These are phyloP conservation scores for Drosophila murphyi DNA, from an alignment of 1,140 invertebrate genomes.

Conservation along the genomic window DNA sequence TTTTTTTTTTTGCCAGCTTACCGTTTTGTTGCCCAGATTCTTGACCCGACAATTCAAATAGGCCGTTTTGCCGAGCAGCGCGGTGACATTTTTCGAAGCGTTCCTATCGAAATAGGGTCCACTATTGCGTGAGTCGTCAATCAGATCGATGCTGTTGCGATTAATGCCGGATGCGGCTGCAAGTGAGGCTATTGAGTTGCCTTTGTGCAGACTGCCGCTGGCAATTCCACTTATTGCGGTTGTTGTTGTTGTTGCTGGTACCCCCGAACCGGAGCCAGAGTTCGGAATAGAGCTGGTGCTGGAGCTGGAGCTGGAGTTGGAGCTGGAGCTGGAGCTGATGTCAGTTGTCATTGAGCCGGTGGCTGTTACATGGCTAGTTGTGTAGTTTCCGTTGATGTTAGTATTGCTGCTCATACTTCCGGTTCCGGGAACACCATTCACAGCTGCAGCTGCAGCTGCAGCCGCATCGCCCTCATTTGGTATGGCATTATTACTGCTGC, in stretches of 20 bases:
- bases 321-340: conserved; percentile 27
- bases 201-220: conserved; percentile 71
- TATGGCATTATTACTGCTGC: conserved; percentile 73
- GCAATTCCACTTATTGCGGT: conserved; percentile 57
- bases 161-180: conserved; percentile 52
- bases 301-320: background rate
- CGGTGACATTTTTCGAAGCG: conserved; percentile 87
- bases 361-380: conserved; percentile 53
- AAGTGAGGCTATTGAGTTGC: conserved; percentile 56
- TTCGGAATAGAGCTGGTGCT: conserved; percentile 12
- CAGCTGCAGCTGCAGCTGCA: conserved; percentile 29
- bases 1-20: conserved; percentile 85
- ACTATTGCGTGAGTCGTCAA: conserved; percentile 72
- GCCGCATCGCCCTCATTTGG: conserved; percentile 47
- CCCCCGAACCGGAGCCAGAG: conserved; percentile 15
- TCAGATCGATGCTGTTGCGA: conserved; percentile 79
- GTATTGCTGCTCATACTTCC: conserved; percentile 60
- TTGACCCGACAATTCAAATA: conserved; percentile 93
- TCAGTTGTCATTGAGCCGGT: conserved; percentile 57
- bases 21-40: conserved; percentile 94
- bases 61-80: conserved; percentile 92
- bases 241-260: conserved; percentile 9
- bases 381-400: conserved; percentile 57
- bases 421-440: conserved; percentile 64
- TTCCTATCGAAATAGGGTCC: conserved; percentile 84